phyloP scores from a whole-genome alignment of 1,140 invertebrate species.

The Melitaea cinxia region DNA sequence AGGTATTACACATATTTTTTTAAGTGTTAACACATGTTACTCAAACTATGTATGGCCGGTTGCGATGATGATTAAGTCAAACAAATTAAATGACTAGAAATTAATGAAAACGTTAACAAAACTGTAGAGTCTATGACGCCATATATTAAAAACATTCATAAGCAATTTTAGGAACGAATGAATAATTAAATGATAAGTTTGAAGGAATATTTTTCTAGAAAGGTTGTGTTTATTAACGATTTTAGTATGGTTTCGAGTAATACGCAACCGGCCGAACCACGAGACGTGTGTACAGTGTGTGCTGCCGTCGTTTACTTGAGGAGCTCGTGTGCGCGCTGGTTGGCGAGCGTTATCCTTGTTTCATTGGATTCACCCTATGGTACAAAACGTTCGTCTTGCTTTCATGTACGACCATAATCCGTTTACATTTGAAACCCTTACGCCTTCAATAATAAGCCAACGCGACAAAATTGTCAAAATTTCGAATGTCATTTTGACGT shows the following conservation, averaged over 20 bases:
- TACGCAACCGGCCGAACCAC: slow-evolving; percentile 58
- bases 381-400: slow-evolving; percentile 67
- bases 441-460: not conserved
- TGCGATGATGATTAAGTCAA: not conserved
- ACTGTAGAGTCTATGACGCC: not conserved
- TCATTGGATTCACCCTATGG: slow-evolving; percentile 87
- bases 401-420: slow-evolving; percentile 38
- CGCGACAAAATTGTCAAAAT: no score
- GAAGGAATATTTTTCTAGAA: not conserved
- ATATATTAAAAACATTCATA: not conserved
- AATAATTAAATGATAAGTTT: not conserved
- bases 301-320: slow-evolving; percentile 86
- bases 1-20: slow-evolving; percentile 11
- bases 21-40: slow-evolving; percentile 7
- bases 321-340: slow-evolving; percentile 91
- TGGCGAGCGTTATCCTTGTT: slow-evolving; percentile 92
- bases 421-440: slow-evolving; percentile 30
- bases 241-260: not conserved
- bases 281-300: slow-evolving; percentile 65
- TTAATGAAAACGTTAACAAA: not conserved
- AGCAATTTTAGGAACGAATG: not conserved
- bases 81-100: not conserved
- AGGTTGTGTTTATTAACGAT: not conserved
- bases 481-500: not conserved
- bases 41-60: slow-evolving; percentile 15